phyloP scores from a whole-genome alignment of 1,140 invertebrate species.

The Drosophila varians region DNA sequence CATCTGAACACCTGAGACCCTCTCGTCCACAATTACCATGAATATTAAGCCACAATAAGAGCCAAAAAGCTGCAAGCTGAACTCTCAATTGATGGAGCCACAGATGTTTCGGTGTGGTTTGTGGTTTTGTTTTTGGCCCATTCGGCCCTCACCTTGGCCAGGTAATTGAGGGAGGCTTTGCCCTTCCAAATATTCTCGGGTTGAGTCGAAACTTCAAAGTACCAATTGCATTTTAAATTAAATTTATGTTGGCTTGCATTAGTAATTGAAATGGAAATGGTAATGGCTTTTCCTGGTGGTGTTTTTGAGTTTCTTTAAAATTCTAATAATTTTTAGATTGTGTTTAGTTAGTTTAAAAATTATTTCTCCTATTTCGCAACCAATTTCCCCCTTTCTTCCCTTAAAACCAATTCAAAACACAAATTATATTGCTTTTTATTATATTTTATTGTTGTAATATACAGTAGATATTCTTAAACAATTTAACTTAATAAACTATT shows the following conservation, averaged over 20 bases:
- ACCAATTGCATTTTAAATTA: conserved; percentile 76
- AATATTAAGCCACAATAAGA: conserved; percentile 69
- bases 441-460: too few relatives aligned
- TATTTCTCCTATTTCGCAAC: too few relatives aligned
- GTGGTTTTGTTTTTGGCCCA: conserved; percentile 26
- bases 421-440: too few relatives aligned
- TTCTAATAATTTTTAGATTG: neutral
- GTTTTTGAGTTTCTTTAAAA: neutral
- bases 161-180: conserved; percentile 48
- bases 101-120: conserved; percentile 55
- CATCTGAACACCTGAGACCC: conserved; percentile 53
- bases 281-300: neutral
- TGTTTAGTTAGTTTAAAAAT: too few relatives aligned
- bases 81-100: conserved; percentile 60
- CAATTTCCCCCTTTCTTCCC: too few relatives aligned
- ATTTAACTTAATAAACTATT: too few relatives aligned
- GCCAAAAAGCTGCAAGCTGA: conserved; percentile 42
- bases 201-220: conserved; percentile 11
- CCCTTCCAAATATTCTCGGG: conserved; percentile 20
- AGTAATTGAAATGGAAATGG: conserved; percentile 43
- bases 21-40: conserved; percentile 67
- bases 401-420: too few relatives aligned
- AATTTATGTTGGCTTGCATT: conserved; percentile 70
- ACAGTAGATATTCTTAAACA: too few relatives aligned
- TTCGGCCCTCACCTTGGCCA: conserved; percentile 29